These are phyloP conservation scores for Sminthurinus aureus DNA, from an alignment of 2,888 invertebrate genomes.

Conservation along the genomic window DNA sequence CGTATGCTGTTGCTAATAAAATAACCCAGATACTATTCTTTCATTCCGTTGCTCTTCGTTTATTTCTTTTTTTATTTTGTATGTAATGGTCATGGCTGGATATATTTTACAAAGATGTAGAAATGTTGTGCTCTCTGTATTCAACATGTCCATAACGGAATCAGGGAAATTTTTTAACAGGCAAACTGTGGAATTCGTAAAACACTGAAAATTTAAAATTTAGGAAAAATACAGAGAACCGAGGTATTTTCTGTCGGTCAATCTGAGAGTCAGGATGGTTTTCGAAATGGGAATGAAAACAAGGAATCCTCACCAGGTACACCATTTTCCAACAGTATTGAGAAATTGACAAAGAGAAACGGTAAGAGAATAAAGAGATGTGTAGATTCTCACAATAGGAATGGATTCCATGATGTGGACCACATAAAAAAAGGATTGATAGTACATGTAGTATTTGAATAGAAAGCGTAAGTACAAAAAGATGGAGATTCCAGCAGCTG, in stretches of 20 bases:
- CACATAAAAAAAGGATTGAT: neutral
- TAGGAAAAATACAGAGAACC: neutral
- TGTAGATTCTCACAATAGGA: neutral
- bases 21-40: no score
- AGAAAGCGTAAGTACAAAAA: conserved; percentile 35
- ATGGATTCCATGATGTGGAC: no score
- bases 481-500: neutral
- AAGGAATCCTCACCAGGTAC: conserved; percentile 5
- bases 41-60: neutral
- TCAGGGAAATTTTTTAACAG: no score
- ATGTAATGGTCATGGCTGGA: neutral
- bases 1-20: neutral
- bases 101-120: no score
- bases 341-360: neutral
- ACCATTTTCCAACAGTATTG: neutral
- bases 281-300: neutral
- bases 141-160: no score
- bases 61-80: neutral
- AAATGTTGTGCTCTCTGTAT: no score
- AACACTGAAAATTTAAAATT: neutral
- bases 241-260: no score
- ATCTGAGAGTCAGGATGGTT: neutral
- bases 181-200: no score
- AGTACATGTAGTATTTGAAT: conserved; percentile 7
- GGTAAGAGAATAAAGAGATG: neutral